Evolutionary conservation across 2,888 invertebrate genomes (phyloP), one percentile per base, ranked within the genome.

Genomic region (Plusia festucae): DNA sequence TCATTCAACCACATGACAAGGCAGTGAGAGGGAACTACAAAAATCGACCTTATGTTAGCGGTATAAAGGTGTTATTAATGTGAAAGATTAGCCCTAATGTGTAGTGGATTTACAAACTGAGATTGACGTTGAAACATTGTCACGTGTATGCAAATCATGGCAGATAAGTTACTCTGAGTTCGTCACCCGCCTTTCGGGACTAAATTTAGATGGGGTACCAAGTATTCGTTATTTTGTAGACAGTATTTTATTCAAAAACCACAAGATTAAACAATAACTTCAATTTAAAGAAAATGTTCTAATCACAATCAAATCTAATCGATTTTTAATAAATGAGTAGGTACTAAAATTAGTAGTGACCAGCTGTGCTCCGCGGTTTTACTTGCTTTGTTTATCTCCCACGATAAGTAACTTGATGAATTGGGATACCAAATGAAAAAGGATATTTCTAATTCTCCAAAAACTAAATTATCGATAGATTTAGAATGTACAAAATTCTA

Each of bases 81-180:
- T 49, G 20, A 11, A 49, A 16, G 18, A 20, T 15, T 44, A 16
- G 9, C 49, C 8, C 18, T 49, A 13, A 49, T 20, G 49, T 49
- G 40, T 40, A n/a, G 40, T 40, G 7, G 40, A 40, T 64, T 56
- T 57, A 49, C 61, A 63, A 74, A 70, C 75, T 80, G 68, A 78
- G 68, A 78, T 64, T 79, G 81, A 65, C 70, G 68, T 53, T 30
- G 65, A 54, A 67, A 73, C 75, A 72, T 73, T 68, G 81, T 76
- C 84, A 86, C 87, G 84, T 86, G 87, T 82, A 86, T 86, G 86
- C 78, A 86, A 84, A 88, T 85, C 79, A 70, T 77, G 76, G 61
- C 69, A 79, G 84, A 83, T 83, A 84, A 85, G 72, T 87, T 88
- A 70, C 60, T 68, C 62, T 69, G 76, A 85, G 81, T 84, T 81